Evolutionary conservation across 2,113 vertebrate species (phyloP), one percentile per base, ranked within the genome.

Genomic region (Myrmecophaga tridactyla): DNA sequence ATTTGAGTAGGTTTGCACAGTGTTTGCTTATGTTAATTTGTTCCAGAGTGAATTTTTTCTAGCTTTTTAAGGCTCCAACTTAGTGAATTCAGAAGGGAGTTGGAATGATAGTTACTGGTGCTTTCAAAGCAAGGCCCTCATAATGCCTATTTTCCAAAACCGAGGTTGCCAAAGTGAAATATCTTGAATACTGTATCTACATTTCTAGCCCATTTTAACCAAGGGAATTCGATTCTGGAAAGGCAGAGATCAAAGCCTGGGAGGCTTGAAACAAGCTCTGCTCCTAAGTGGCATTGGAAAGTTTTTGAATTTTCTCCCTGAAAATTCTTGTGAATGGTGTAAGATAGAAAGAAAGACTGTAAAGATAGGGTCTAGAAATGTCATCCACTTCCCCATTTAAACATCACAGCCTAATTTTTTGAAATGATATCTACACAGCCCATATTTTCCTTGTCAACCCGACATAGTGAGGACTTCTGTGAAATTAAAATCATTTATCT

Each of bases 141-240:
- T 78, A 17, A 51, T 81, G 29, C 93, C 95, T 97, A 53, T 97
- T 98, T 97, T 90, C 96, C 94, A 82, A 94, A 95, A 70, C n/a
- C 56, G 70, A 97, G 53, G 67, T 94, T 94, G 90, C 60, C 84
- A 86, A 84, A 90, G 96, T 84, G 84, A 86, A 60, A 23, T 58
- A 13, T 77, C 31, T 91, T 96, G 46, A 93, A 90, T 86, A 73
- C 92, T 92, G 18, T 94, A 48, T 65, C 20, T 93, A 23, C 15
- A n/a, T 94, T 76, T 92, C 91, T 96, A 97, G 46, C 48, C 46
- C 63, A 69, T 14, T 84, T 84, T 90, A 92, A 90, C 48, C 82
- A 94, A 86, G 96, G 81, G 81, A 51, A 43, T 97, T 97, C 97
- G 96, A 94, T 93, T 70, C 90, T 97, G 92, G 75, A 76, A 90